Conservation (phyloP, 2,888 invertebrate species). For the Dioctria rufipes region DNA sequence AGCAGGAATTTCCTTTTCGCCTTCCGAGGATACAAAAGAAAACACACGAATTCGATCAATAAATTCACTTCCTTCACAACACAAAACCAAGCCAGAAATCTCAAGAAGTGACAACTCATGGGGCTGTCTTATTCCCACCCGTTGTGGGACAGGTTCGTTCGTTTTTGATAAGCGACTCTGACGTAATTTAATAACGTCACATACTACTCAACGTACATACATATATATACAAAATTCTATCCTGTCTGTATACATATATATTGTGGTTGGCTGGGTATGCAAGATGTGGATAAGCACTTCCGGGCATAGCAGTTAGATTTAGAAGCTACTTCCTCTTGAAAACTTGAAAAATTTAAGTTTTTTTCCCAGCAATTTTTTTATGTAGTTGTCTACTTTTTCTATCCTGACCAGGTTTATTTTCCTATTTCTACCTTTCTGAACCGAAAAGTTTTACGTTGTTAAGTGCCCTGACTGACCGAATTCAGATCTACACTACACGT, state of each 20-base stretch:
- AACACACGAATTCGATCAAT: neutral
- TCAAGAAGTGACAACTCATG: neutral
- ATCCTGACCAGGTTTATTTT: too few species aligned
- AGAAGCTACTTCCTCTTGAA: too few species aligned
- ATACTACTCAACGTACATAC: too few species aligned
- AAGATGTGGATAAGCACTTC: neutral
- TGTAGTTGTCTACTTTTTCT: too few species aligned
- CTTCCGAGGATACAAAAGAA: neutral
- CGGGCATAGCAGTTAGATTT: too few species aligned
- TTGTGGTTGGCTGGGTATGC: neutral
- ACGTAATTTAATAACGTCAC: neutral
- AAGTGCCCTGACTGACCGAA: too few species aligned
- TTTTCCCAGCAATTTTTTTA: too few species aligned
- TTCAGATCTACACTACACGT: too few species aligned
- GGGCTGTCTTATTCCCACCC: neutral
- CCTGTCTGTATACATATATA: neutral
- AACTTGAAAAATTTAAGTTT: too few species aligned
- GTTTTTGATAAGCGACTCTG: neutral
- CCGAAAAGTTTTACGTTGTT: too few species aligned
- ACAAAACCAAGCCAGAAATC: neutral
- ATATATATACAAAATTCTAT: neutral
- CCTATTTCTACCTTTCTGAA: too few species aligned
- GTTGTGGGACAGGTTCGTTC: neutral
- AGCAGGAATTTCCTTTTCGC: neutral
- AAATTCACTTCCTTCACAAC: neutral